phyloP scores from a whole-genome alignment of 1,140 invertebrate genomes.

The Lycorma delicatula region DNA sequence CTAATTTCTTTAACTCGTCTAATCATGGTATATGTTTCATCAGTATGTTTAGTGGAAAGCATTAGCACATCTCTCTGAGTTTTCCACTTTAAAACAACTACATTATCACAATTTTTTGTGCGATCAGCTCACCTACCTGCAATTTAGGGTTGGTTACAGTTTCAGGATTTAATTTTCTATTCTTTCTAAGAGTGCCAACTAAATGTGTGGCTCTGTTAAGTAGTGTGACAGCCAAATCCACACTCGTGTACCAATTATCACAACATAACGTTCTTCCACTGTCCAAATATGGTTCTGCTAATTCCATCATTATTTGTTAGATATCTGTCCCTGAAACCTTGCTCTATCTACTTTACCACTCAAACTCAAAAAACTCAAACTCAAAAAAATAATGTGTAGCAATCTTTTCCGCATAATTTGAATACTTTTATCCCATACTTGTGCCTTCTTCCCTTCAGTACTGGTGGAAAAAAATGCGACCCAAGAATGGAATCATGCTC shows the following conservation, averaged over 20 bases:
- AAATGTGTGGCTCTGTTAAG: conserved; percentile 12
- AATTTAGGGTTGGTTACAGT: neutral
- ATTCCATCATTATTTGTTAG: conserved; percentile 24
- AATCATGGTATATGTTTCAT: neutral
- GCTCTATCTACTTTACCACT: conserved; percentile 28
- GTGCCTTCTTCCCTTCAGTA: conserved; percentile 32
- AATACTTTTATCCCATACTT: conserved; percentile 35
- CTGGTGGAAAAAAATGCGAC: conserved; percentile 29
- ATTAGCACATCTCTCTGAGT: conserved; percentile 27
- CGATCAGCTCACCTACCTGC: conserved; percentile 13
- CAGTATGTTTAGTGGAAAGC: conserved; percentile 20
- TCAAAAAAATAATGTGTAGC: conserved; percentile 32
- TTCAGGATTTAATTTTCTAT: conserved; percentile 12
- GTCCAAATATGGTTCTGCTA: conserved; percentile 25
- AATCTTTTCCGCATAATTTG: conserved; percentile 31
- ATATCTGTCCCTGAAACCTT: conserved; percentile 15
- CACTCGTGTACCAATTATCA: conserved; percentile 37
- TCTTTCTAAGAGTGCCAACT: conserved; percentile 11
- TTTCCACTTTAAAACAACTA: conserved; percentile 30
- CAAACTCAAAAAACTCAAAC: no score
- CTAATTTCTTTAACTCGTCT: conserved; percentile 11
- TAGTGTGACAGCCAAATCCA: conserved; percentile 31
- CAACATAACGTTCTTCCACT: conserved; percentile 28
- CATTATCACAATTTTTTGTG: conserved; percentile 12
- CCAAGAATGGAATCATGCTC: conserved; percentile 32